These are phyloP conservation scores for Lonchura striata DNA, from an alignment of 2,113 vertebrate species.

Conservation along the genomic window DNA sequence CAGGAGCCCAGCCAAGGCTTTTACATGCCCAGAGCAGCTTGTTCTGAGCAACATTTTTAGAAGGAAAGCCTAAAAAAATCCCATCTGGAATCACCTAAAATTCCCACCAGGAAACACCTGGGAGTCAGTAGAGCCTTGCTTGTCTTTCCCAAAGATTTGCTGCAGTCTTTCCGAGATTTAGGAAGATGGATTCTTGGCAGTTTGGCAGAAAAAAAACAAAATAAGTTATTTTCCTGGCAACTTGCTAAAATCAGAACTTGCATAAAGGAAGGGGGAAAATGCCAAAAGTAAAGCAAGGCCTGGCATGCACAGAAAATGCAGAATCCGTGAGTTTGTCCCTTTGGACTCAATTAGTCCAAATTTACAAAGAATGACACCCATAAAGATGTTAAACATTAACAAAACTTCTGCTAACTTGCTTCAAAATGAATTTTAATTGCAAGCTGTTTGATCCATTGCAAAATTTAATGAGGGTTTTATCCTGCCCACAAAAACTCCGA, in stretches of 20 bases:
- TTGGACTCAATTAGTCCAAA: constrained; percentile 79
- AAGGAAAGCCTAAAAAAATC: not conserved
- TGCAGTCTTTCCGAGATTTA: not conserved
- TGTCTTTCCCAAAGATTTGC: not conserved
- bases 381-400: constrained; percentile 65
- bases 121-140: not conserved
- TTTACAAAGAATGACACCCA: constrained; percentile 60
- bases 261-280: not conserved
- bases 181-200: not conserved
- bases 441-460: not conserved
- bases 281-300: constrained; percentile 34
- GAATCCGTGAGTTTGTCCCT: constrained; percentile 69
- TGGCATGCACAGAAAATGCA: constrained; percentile 24
- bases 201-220: not conserved
- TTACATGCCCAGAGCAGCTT: not conserved
- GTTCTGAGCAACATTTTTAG: not conserved
- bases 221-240: not conserved
- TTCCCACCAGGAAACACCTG: not conserved
- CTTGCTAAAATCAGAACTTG: not conserved
- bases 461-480: constrained; percentile 20
- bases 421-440: constrained; percentile 54
- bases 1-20: not conserved
- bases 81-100: not conserved
- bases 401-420: constrained; percentile 56
- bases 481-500: not conserved